Conservation (phyloP, 2,113 vertebrate genomes). For the Heptranchias perlo region DNA sequence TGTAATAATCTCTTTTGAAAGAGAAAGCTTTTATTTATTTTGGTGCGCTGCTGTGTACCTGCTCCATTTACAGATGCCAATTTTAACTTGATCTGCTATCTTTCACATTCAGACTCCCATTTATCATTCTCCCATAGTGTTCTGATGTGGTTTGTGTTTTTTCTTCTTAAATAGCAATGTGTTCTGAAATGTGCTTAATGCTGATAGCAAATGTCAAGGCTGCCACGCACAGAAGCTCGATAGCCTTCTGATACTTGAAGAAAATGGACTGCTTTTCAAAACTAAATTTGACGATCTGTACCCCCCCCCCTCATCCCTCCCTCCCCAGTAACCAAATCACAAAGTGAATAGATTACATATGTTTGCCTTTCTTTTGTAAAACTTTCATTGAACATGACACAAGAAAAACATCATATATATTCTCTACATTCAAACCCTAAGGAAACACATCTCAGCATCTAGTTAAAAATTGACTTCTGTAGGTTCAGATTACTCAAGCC, state of each 20-base stretch:
- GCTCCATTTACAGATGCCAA: conserved; percentile 31
- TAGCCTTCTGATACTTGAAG: not conserved
- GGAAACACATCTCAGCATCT: not conserved
- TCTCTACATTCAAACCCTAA: not conserved
- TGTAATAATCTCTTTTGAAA: conserved; percentile 34
- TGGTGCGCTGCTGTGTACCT: conserved; percentile 24
- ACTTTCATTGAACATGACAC: not conserved
- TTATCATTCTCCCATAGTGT: conserved; percentile 34
- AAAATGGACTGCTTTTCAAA: not conserved
- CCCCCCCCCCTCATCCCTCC: not conserved
- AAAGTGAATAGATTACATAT: not conserved
- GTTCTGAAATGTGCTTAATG: conserved; percentile 34
- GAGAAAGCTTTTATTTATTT: conserved; percentile 34
- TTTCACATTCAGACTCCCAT: conserved; percentile 33
- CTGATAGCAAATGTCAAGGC: conserved; percentile 26
- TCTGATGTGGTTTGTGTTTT: conserved; percentile 8
- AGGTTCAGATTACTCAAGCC: not conserved
- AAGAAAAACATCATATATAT: not conserved
- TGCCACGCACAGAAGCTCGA: not conserved
- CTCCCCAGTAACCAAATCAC: not conserved
- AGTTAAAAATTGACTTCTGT: not conserved
- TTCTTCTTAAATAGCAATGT: conserved; percentile 28
- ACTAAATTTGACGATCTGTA: not conserved
- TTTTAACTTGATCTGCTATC: conserved; percentile 34
- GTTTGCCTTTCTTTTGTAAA: too few species aligned